These are phyloP conservation scores for Eciton burchellii DNA, from an alignment of 1,140 invertebrate species.

Conservation along the genomic window DNA sequence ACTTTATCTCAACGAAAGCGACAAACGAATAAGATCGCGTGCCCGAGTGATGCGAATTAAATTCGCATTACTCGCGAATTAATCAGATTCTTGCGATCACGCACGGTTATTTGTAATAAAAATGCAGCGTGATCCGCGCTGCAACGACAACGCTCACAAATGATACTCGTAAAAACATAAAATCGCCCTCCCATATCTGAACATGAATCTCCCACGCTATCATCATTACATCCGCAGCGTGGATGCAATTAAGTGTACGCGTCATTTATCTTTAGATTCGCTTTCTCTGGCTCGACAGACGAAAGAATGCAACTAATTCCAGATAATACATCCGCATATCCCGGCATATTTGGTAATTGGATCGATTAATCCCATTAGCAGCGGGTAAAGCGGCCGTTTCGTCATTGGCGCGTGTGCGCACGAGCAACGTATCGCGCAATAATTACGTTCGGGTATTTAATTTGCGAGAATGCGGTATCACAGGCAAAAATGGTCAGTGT, in stretches of 20 bases:
- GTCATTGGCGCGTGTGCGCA: not conserved
- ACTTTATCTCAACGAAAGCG: no score
- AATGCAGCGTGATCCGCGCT: no score
- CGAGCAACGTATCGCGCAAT: not conserved
- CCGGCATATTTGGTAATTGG: not conserved
- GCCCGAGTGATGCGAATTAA: no score
- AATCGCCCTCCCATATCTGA: no score
- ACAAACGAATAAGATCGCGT: no score
- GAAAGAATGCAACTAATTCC: not conserved
- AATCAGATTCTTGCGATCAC: no score
- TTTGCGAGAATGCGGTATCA: not conserved
- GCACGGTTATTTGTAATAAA: no score
- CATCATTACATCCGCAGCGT: not conserved
- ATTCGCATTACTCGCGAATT: no score
- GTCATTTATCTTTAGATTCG: not conserved
- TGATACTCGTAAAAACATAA: no score
- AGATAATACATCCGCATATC: not conserved
- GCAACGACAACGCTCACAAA: no score
- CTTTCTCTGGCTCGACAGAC: not conserved
- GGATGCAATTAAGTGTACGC: not conserved
- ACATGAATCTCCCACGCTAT: not conserved
- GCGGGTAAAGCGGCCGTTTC: not conserved
- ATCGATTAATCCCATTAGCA: conserved; percentile 2
- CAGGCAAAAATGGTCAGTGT: conserved; percentile 9
- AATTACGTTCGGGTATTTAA: conserved; percentile 1